These are phyloP conservation scores for Pterostichus niger DNA, from an alignment of 2,888 invertebrate genomes.

Conservation along the genomic window DNA sequence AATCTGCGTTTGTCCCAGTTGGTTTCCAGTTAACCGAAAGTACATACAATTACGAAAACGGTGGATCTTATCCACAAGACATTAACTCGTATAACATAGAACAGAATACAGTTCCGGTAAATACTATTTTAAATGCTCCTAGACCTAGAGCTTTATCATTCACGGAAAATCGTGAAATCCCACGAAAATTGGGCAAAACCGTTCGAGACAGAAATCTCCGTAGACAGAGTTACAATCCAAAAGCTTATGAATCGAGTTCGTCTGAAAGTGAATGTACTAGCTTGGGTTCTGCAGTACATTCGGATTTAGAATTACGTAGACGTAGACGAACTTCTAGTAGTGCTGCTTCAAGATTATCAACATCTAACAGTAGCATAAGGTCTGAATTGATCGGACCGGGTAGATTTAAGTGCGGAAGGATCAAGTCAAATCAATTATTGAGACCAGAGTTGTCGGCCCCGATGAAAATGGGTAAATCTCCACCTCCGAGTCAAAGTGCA, in stretches of 20 bases:
- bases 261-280: constrained; percentile 78
- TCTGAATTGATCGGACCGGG: constrained; percentile 75
- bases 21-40: constrained; percentile 43
- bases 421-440: constrained; percentile 73
- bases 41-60: constrained; percentile 56
- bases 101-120: constrained; percentile 48
- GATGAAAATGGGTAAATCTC: constrained; percentile 77
- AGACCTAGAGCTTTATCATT: constrained; percentile 79
- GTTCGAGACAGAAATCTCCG: constrained; percentile 79
- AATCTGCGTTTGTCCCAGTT: constrained; percentile 59
- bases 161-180: constrained; percentile 76
- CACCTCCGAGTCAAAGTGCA: constrained; percentile 80
- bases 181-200: constrained; percentile 75
- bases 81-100: constrained; percentile 49
- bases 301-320: constrained; percentile 75
- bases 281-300: constrained; percentile 73
- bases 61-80: constrained; percentile 47
- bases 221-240: constrained; percentile 81
- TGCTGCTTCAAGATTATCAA: constrained; percentile 73
- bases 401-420: constrained; percentile 43
- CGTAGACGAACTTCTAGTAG: constrained; percentile 71
- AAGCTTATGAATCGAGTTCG: constrained; percentile 79
- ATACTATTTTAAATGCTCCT: constrained; percentile 52
- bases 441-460: constrained; percentile 74
- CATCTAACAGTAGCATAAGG: constrained; percentile 75